Conservation (phyloP, 2,888 invertebrate genomes). For the Cryptus armator region DNA sequence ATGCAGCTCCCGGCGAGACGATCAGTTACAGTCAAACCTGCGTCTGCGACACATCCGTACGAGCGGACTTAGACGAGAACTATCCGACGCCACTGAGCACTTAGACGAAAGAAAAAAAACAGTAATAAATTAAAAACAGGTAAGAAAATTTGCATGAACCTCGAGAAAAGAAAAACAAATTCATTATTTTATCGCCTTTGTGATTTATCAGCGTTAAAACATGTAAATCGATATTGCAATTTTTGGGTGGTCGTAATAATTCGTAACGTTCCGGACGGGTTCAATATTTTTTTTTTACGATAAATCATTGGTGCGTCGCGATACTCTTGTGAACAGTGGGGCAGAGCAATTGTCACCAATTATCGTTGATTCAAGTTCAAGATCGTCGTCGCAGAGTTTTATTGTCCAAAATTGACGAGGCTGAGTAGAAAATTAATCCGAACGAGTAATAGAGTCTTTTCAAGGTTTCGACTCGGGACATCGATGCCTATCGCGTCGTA, state of each 20-base stretch:
- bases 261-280: too few relatives aligned
- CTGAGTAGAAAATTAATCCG: conserved; percentile 21
- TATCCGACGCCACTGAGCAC: conserved; percentile 30
- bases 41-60: conserved; percentile 22
- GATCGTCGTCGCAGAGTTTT: conserved; percentile 22
- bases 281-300: too few relatives aligned
- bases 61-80: conserved; percentile 14
- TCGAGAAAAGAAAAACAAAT: background rate
- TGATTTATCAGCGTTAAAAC: too few relatives aligned
- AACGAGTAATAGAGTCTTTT: conserved; percentile 3
- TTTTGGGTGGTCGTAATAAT: too few relatives aligned
- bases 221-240: too few relatives aligned
- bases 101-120: conserved; percentile 17
- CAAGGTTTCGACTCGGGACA: conserved; percentile 13
- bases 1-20: conserved; percentile 31
- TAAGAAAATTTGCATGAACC: conserved; percentile 10
- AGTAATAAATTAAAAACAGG: conserved; percentile 36
- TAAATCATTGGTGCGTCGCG: background rate
- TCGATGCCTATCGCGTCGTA: background rate
- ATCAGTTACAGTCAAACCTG: conserved; percentile 61
- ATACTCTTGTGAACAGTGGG: background rate
- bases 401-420: conserved; percentile 14
- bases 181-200: too few relatives aligned
- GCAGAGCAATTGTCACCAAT: conserved; percentile 39
- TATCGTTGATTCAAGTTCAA: conserved; percentile 45